Evolutionary conservation across 2,113 vertebrate genomes (phyloP).

Genomic region (Hippocampus mohnikei): DNA sequence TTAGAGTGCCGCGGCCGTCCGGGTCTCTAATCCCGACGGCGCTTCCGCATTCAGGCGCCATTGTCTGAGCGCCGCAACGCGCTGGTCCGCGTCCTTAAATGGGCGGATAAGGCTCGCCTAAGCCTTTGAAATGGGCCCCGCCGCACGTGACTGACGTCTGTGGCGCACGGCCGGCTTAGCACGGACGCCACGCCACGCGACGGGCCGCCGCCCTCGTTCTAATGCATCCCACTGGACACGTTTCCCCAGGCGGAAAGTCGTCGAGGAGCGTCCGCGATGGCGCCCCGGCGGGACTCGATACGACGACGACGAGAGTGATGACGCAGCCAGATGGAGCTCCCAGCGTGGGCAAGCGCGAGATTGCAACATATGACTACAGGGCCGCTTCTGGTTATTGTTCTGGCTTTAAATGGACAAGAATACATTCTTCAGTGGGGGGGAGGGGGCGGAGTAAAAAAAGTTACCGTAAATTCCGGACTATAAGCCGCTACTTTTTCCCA

Average conservation of each 20-base stretch:
- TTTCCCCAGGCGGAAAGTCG: not conserved
- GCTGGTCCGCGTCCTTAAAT: not conserved
- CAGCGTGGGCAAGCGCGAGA: no score
- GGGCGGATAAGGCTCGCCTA: not conserved
- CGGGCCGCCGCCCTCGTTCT: not conserved
- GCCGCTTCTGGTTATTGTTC: no score
- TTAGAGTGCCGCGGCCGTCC: not conserved
- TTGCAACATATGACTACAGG: no score
- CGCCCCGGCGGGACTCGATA: not conserved
- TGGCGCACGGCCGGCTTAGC: not conserved
- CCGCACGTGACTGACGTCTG: not conserved
- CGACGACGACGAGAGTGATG: no score
- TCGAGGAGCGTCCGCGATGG: not conserved
- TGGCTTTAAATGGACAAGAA: no score
- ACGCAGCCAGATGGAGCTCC: no score
- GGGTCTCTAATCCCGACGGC: slow-evolving; percentile 4
- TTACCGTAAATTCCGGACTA: no score
- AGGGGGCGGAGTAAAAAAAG: no score
- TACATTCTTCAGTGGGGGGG: no score
- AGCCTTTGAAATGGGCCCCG: not conserved
- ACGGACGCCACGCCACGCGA: not conserved
- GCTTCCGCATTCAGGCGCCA: not conserved
- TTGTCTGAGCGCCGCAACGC: slow-evolving; percentile 1
- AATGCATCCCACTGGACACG: not conserved
- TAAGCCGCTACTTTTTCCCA: no score